Conservation (phyloP, 2,113 vertebrate genomes). For the Psilopsiagon aurifrons region DNA sequence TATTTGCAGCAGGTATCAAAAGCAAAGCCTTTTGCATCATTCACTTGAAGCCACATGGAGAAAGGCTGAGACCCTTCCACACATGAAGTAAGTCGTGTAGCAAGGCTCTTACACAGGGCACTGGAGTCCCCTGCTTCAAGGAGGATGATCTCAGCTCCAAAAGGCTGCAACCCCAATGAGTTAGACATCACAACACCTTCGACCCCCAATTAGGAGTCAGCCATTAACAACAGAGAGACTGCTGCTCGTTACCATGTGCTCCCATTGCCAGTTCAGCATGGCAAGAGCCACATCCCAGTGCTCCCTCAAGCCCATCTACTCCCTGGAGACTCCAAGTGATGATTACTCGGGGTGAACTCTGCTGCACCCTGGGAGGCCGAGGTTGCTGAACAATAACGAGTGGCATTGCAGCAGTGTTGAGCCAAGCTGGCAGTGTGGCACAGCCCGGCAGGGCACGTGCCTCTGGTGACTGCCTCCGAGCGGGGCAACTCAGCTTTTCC, state of each 20-base stretch:
- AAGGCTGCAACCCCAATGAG: neutral
- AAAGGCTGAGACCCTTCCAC: neutral
- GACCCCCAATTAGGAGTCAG: rapidly evolving
- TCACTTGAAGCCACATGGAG: rapidly evolving
- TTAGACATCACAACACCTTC: neutral
- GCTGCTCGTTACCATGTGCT: rapidly evolving
- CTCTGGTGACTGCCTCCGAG: neutral
- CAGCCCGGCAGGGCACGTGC: neutral
- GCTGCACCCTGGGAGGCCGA: neutral
- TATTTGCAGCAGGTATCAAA: neutral
- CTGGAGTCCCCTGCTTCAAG: too few species aligned
- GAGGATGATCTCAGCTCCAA: neutral
- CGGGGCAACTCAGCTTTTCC: neutral
- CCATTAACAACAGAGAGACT: neutral
- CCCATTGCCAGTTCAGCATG: neutral
- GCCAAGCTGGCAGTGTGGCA: neutral
- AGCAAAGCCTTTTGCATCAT: neutral
- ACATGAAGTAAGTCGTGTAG: rapidly evolving
- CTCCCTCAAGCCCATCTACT: rapidly evolving
- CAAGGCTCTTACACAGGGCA: neutral
- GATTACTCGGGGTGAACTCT: neutral
- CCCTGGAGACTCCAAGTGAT: neutral
- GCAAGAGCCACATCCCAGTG: neutral
- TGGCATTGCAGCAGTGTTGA: rapidly evolving
- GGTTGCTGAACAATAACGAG: neutral